Percentiles rank a stretch among this genome's conserved stretches.
Conservation (phyloP, 2,888 invertebrate genomes). For the Drosophila putrida region DNA sequence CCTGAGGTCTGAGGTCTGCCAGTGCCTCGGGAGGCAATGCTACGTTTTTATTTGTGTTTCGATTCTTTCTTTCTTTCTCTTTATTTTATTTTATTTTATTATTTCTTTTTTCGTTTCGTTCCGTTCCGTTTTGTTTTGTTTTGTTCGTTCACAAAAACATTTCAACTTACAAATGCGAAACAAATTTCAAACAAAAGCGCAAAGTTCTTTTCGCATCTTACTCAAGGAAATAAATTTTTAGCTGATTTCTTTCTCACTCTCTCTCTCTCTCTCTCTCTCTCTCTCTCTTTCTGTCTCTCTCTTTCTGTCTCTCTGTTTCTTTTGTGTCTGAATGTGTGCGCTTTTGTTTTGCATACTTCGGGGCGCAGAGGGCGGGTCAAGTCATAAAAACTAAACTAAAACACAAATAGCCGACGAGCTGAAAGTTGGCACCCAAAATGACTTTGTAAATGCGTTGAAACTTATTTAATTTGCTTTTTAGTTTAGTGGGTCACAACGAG, state of each 20-base stretch:
- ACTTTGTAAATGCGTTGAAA: conserved; percentile 79
- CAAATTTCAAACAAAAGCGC: conserved; percentile 81
- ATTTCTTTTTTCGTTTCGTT: conserved; percentile 1
- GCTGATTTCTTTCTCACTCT: conserved; percentile 60
- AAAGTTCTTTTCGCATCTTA: conserved; percentile 59
- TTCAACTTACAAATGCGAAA: conserved; percentile 80
- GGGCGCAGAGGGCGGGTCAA: neutral
- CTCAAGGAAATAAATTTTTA: conserved; percentile 72
- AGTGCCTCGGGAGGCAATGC: conserved; percentile 42
- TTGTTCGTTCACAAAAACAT: conserved; percentile 66
- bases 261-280: conserved; percentile 38
- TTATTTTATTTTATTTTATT: conserved; percentile 3
- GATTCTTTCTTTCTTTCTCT: conserved; percentile 33
- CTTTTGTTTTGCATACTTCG: conserved; percentile 66
- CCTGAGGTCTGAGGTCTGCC: conserved; percentile 55
- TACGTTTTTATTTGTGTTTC: conserved; percentile 71
- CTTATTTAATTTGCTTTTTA: conserved; percentile 76
- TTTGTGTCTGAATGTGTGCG: conserved; percentile 24
- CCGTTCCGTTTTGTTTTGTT: conserved; percentile 38
- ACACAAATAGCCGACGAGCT: conserved; percentile 69
- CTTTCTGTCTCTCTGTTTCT: conserved; percentile 27
- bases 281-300: conserved; percentile 44
- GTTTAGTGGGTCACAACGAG: conserved; percentile 32
- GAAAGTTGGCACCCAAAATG: conserved; percentile 71
- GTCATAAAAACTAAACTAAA: conserved; percentile 73